Percentiles rank a stretch among this genome's conserved stretches.
phyloP scores from a whole-genome alignment of 2,888 invertebrate species.

The Nomada ferruginata region DNA sequence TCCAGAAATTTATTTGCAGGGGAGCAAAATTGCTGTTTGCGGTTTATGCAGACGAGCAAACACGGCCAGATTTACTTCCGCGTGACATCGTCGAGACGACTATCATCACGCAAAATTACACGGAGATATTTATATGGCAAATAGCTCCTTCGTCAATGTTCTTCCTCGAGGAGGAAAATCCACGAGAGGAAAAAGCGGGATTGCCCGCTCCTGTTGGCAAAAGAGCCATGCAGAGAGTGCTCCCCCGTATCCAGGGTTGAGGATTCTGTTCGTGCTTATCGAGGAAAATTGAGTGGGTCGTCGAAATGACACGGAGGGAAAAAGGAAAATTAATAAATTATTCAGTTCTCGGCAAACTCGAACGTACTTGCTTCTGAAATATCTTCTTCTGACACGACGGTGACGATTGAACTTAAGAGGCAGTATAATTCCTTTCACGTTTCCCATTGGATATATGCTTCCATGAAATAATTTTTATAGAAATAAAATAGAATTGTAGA shows the following conservation, averaged over 20 bases:
- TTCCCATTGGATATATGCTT: neutral
- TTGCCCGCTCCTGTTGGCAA: slow-evolving; percentile 29
- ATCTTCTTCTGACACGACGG: slow-evolving; percentile 5
- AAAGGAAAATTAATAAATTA: slow-evolving; percentile 67
- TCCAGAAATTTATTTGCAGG: slow-evolving; percentile 41
- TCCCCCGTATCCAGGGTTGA: slow-evolving; percentile 48
- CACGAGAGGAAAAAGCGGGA: slow-evolving; percentile 34
- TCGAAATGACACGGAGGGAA: slow-evolving; percentile 27
- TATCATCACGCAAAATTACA: slow-evolving; percentile 65
- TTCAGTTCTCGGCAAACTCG: slow-evolving; percentile 34
- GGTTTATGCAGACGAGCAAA: slow-evolving; percentile 65
- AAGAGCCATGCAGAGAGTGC: slow-evolving; percentile 25
- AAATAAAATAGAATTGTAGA: no score
- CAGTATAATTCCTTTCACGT: neutral
- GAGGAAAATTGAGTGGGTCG: slow-evolving; percentile 64
- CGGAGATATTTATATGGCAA: slow-evolving; percentile 74
- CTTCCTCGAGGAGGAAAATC: slow-evolving; percentile 40
- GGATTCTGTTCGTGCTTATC: slow-evolving; percentile 67
- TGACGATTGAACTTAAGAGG: neutral
- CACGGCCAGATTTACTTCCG: slow-evolving; percentile 71
- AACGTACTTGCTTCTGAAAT: slow-evolving; percentile 5
- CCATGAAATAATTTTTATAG: neutral
- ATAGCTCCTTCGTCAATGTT: slow-evolving; percentile 58
- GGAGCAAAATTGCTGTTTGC: slow-evolving; percentile 72
- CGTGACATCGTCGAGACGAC: slow-evolving; percentile 40